Evolutionary conservation across 2,797 vertebrate genomes (phyloP).

Genomic region (Oreortyx pictus): DNA sequence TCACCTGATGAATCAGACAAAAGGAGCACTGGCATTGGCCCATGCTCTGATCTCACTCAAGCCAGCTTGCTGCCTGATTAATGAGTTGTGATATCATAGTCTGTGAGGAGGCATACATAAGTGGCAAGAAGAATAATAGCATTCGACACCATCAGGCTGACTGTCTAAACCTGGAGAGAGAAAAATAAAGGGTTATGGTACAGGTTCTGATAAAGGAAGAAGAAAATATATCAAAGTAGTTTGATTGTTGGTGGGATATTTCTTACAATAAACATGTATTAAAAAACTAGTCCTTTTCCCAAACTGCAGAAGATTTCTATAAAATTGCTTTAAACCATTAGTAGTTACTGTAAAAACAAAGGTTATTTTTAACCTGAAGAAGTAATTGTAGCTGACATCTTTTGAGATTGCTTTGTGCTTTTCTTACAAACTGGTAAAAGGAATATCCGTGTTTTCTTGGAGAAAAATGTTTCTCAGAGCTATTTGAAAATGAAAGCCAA

Average conservation of each 20-base stretch:
- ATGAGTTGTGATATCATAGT: constrained; percentile 69
- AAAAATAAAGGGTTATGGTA: neutral
- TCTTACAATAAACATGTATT: neutral
- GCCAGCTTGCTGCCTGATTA: constrained; percentile 55
- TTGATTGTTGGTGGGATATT: neutral
- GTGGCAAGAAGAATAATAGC: constrained; percentile 30
- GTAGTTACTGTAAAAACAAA: constrained; percentile 42
- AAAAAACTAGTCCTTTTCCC: neutral
- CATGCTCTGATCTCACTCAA: constrained; percentile 61
- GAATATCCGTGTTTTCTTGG: neutral
- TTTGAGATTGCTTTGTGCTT: constrained; percentile 46
- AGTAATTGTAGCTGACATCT: constrained; percentile 19
- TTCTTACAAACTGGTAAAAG: constrained; percentile 2
- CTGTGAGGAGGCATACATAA: constrained; percentile 53
- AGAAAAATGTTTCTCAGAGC: neutral
- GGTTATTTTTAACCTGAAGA: constrained; percentile 18
- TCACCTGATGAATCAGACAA: constrained; percentile 53
- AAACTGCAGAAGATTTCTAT: neutral
- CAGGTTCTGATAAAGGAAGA: neutral
- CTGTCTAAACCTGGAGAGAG: neutral
- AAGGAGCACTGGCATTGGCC: constrained; percentile 46
- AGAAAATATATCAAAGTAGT: neutral
- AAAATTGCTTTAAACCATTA: constrained; percentile 29
- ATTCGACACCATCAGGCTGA: neutral
- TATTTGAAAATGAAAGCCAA: neutral